A percentile compares a stretch with the other conserved stretches of the same genome.
Conservation (phyloP, 2,797 vertebrate genomes). For the Natrix natrix region DNA sequence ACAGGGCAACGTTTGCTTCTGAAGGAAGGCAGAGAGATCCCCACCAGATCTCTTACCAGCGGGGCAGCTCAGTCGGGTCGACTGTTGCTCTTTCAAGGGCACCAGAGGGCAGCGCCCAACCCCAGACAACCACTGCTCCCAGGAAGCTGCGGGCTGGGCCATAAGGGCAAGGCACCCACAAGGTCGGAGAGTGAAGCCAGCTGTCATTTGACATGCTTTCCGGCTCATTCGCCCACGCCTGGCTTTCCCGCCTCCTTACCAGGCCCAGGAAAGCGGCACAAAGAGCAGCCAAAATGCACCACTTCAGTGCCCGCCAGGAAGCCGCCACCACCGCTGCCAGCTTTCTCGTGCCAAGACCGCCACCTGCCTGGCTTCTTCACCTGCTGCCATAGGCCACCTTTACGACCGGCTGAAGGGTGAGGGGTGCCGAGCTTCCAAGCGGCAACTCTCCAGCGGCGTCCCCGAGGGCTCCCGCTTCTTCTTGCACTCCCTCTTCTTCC, state of each 20-base stretch:
- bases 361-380: conserved; percentile 21
- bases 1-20: too few relatives aligned
- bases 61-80: too few relatives aligned
- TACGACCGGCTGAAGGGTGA: not conserved
- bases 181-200: not conserved
- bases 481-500: conserved; percentile 56
- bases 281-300: conserved; percentile 53
- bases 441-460: not conserved
- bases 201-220: not conserved
- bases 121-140: too few relatives aligned
- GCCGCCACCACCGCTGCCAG: conserved; percentile 43
- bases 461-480: conserved; percentile 31
- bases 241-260: conserved; percentile 45
- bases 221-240: not conserved
- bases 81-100: not conserved
- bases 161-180: not conserved
- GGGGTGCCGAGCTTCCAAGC: conserved; percentile 21
- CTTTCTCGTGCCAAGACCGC: not conserved
- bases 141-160: not conserved
- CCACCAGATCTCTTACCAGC: too few relatives aligned
- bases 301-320: conserved; percentile 32
- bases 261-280: conserved; percentile 67
- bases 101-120: not conserved
- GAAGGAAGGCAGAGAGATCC: too few relatives aligned
- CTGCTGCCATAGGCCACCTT: conserved; percentile 48